Base-by-base conservation (phyloP, 2,888 invertebrate genomes). In the Epinotia demarniana region DNA sequence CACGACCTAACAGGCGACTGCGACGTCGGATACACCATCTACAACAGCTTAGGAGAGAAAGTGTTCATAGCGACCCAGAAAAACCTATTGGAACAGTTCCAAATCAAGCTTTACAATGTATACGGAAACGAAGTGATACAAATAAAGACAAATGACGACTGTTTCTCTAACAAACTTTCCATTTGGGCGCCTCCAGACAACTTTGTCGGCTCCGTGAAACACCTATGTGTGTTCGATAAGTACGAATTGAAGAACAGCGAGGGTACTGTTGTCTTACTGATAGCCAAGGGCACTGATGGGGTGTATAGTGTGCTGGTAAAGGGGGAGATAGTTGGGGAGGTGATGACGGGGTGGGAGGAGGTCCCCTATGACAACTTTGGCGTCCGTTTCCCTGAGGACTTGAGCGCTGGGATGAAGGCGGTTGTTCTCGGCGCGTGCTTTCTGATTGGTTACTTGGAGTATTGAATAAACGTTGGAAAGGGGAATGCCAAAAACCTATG, bases 81-180 rank as follows among this genome's bases (percentile, higher is more conserved):
- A 1, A 84, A 80, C 18, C 72, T 53, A 0, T 81, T 78, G 55
- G 81, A 69, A 13, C 82, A 80, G 39, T 86, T 86, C 72, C 70
- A 84, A 39, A 77, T 92, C 0, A 89, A 83, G 74, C 84, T 92
- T 13, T 91, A 82, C 77, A 92, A 91, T 63, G 75, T 79, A 43
- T 91, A 92, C 69, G 91, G 92, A 0, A 91, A 90, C 53, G 90
- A 91, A 79, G 85, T 91, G 0, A 87, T 91, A 5, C 77, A 87
- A 75, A 82, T 91, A 0, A 82, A 80, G 19, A 84, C 78, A 71
- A 83, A 83, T 4, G 81, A 76, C 61, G 77, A 78, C 2, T 78
- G 78, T 0, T 89, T 81, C 64, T 46, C 82, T 0, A 86, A 85
- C 18, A 83, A 80, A 55, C 81, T 83, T 0, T 49, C 82, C 0